These are phyloP conservation scores for Tilapia sparmanii DNA, from an alignment of 2,113 vertebrate species.

Conservation along the genomic window DNA sequence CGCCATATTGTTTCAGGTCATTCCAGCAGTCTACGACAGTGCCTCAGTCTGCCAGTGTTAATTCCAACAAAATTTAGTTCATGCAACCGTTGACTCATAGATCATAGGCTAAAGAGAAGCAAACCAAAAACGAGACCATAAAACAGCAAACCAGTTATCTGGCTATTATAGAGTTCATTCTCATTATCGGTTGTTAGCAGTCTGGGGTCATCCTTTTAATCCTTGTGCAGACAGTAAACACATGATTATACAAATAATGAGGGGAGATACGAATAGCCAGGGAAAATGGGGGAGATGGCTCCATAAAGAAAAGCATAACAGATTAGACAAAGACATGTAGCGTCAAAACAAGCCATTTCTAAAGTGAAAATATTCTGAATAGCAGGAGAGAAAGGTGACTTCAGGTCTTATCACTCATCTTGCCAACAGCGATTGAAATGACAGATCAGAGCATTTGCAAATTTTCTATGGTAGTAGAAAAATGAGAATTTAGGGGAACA, in stretches of 20 bases:
- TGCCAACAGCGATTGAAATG: background rate
- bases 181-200: slow-evolving; percentile 31
- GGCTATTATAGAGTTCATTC: slow-evolving; percentile 10
- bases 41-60: background rate
- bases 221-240: slow-evolving; percentile 23
- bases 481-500: background rate
- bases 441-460: background rate
- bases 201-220: slow-evolving; percentile 27
- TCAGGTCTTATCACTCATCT: background rate
- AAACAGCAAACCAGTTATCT: slow-evolving; percentile 10
- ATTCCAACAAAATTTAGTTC: background rate
- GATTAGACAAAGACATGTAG: background rate
- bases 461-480: background rate
- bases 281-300: background rate
- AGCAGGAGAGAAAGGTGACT: background rate
- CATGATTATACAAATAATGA: slow-evolving; percentile 27
- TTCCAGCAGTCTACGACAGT: background rate
- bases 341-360: background rate
- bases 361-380: background rate
- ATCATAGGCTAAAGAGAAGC: slow-evolving; percentile 1
- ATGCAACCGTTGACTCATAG: background rate
- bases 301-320: background rate
- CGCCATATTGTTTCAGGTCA: background rate
- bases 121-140: slow-evolving; percentile 10
- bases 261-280: background rate